These are phyloP conservation scores for Chlorops oryzae DNA, from an alignment of 1,140 invertebrate genomes.

Conservation along the genomic window DNA sequence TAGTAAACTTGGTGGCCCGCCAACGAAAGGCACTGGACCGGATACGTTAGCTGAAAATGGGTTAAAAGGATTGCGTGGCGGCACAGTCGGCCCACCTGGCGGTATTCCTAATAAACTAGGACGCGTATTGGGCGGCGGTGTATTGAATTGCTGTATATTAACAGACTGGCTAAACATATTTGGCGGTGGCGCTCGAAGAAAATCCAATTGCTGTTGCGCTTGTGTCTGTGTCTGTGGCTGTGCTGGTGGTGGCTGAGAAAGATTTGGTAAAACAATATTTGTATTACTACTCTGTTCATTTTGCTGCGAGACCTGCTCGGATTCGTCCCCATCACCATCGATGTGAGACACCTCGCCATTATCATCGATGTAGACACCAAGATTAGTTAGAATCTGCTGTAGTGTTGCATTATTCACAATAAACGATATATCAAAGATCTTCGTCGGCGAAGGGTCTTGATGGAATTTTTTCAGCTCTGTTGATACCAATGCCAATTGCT, in stretches of 20 bases:
- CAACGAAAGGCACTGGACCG: too few relatives aligned
- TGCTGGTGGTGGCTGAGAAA: slow-evolving; percentile 12
- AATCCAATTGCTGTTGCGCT: slow-evolving; percentile 28
- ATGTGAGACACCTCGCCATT: slow-evolving; percentile 53
- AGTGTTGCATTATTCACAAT: slow-evolving; percentile 52
- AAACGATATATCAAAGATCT: slow-evolving; percentile 51
- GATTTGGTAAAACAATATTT: slow-evolving; percentile 9
- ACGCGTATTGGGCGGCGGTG: slow-evolving; percentile 23
- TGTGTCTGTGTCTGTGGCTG: slow-evolving; percentile 28
- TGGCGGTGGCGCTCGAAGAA: slow-evolving; percentile 34
- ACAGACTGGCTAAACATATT: slow-evolving; percentile 21
- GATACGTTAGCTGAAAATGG: too few relatives aligned
- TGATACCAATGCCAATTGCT: slow-evolving; percentile 56
- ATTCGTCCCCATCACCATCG: slow-evolving; percentile 26
- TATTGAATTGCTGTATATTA: slow-evolving; percentile 34
- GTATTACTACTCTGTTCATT: slow-evolving; percentile 21
- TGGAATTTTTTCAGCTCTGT: slow-evolving; percentile 55
- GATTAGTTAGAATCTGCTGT: slow-evolving; percentile 53
- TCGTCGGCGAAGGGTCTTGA: slow-evolving; percentile 50
- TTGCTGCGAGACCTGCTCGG: slow-evolving; percentile 45
- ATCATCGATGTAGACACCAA: slow-evolving; percentile 52
- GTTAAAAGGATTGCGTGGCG: slow-evolving; percentile 50
- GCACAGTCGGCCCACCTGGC: slow-evolving; percentile 43
- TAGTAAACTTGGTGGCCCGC: too few relatives aligned
- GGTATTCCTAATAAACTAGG: slow-evolving; percentile 29